phyloP scores from a whole-genome alignment of 2,888 invertebrate species.

The Amiota minor region DNA sequence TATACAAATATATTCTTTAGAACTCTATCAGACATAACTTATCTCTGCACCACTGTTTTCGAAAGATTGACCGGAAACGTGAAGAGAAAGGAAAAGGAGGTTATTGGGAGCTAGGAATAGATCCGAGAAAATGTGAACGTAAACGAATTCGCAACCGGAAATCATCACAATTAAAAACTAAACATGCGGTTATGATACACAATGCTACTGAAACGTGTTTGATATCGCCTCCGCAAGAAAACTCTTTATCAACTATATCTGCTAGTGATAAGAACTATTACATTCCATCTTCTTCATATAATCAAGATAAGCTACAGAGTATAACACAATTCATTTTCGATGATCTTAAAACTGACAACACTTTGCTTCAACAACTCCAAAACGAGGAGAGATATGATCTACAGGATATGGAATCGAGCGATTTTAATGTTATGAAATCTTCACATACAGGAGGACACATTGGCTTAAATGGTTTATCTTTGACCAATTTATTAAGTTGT shows the following conservation, averaged over 20 bases:
- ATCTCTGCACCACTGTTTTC: slow-evolving; percentile 72
- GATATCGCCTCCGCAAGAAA: background rate
- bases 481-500: slow-evolving; percentile 5
- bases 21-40: slow-evolving; percentile 73
- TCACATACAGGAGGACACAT: background rate
- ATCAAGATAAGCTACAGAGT: background rate
- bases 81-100: slow-evolving; percentile 73
- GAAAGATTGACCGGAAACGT: slow-evolving; percentile 71
- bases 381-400: background rate
- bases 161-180: slow-evolving; percentile 38
- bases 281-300: background rate
- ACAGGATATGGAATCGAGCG: background rate
- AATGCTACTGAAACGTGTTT: background rate
- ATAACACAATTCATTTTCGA: background rate
- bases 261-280: background rate
- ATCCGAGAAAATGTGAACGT: slow-evolving; percentile 70
- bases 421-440: background rate
- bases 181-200: slow-evolving; percentile 13
- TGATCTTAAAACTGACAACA: background rate
- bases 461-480: background rate
- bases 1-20: slow-evolving; percentile 52
- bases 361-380: background rate
- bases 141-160: slow-evolving; percentile 71
- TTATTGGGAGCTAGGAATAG: slow-evolving; percentile 73
- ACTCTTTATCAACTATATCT: background rate